phyloP scores from a whole-genome alignment of 1,140 invertebrate species.

The Stenopsyche tienmushanensis region DNA sequence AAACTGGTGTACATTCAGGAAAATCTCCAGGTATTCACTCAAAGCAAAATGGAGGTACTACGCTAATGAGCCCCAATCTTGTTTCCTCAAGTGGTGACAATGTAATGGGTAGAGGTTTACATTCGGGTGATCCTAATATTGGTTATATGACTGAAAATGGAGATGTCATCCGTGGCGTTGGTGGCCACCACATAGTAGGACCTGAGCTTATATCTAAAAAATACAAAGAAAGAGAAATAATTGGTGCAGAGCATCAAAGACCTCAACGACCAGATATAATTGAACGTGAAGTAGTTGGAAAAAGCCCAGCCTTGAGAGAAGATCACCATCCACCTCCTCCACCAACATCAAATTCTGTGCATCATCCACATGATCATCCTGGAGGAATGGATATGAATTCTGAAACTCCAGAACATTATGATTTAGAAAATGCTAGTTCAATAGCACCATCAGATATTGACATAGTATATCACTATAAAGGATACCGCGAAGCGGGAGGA shows the following conservation, averaged over 20 bases:
- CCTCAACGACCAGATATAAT: slow-evolving; percentile 90
- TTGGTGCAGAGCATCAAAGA: slow-evolving; percentile 63
- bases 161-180: slow-evolving; percentile 67
- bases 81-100: slow-evolving; percentile 58
- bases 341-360: slow-evolving; percentile 61
- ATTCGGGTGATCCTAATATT: slow-evolving; percentile 59
- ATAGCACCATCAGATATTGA: slow-evolving; percentile 97
- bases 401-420: slow-evolving; percentile 93
- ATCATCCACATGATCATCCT: slow-evolving; percentile 67
- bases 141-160: slow-evolving; percentile 66
- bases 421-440: slow-evolving; percentile 94
- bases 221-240: slow-evolving; percentile 82
- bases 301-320: slow-evolving; percentile 72
- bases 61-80: slow-evolving; percentile 57
- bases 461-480: slow-evolving; percentile 95
- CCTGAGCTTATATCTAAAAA: slow-evolving; percentile 83
- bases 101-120: slow-evolving; percentile 58
- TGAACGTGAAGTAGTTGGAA: slow-evolving; percentile 81
- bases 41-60: slow-evolving; percentile 65
- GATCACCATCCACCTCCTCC: slow-evolving; percentile 76
- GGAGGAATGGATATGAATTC: slow-evolving; percentile 69
- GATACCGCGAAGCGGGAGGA: slow-evolving; percentile 77
- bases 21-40: slow-evolving; percentile 61
- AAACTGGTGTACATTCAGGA: slow-evolving; percentile 60
- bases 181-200: slow-evolving; percentile 68